Conservation (phyloP, 2,797 vertebrate species). For the Manis crassicaudata region DNA sequence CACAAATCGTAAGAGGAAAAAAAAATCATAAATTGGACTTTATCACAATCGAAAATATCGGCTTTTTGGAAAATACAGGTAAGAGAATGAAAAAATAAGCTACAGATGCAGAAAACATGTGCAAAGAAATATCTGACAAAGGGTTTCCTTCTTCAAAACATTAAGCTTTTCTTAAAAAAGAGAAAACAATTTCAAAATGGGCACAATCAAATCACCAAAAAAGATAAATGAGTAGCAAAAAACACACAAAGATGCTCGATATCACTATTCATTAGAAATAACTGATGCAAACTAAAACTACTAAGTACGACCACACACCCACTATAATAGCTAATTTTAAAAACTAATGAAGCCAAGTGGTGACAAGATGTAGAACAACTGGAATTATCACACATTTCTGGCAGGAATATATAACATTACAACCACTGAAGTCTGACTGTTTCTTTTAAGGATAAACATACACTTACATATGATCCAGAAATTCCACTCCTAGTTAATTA, state of each 20-base stretch:
- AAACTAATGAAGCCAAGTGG: background rate
- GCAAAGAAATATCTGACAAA: background rate
- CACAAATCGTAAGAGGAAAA: background rate
- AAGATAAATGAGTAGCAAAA: background rate
- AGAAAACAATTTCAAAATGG: background rate
- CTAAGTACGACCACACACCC: background rate
- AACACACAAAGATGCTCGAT: background rate
- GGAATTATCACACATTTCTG: background rate
- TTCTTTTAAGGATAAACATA: background rate
- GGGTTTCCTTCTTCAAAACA: background rate
- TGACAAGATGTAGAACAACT: background rate
- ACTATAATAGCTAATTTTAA: background rate
- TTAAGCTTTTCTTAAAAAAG: background rate
- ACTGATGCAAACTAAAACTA: background rate
- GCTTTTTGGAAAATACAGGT: background rate
- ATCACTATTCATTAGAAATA: background rate
- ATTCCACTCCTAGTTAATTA: background rate
- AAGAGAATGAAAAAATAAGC: background rate
- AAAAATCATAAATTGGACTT: background rate
- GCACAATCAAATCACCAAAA: background rate
- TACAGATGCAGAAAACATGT: background rate
- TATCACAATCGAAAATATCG: background rate
- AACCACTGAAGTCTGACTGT: background rate
- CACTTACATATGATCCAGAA: background rate
- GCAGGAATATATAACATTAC: background rate